A percentile compares a stretch with the other conserved stretches of the same genome.
phyloP scores from a whole-genome alignment of 2,888 invertebrate species.

The Congeria kusceri region DNA sequence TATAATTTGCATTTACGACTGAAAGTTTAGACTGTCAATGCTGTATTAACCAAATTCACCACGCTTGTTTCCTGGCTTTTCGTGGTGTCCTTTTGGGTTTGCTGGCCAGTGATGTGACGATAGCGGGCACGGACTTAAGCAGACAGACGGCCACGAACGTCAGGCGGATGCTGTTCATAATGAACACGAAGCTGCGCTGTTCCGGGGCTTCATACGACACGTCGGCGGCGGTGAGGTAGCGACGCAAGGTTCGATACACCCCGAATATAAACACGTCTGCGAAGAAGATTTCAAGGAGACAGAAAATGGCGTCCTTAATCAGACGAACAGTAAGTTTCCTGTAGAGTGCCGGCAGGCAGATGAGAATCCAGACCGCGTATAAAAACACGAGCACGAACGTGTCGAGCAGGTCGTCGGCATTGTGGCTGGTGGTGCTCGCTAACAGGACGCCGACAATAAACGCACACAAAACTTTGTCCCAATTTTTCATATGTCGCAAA shows the following conservation, averaged over 20 bases:
- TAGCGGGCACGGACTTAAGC: slow-evolving; percentile 27
- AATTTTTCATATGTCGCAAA: not conserved
- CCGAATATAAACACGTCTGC: slow-evolving; percentile 46
- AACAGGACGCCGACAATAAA: not conserved
- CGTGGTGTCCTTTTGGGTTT: not conserved
- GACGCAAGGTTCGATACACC: slow-evolving; percentile 29
- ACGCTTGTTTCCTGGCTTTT: slow-evolving; percentile 10
- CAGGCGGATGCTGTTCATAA: slow-evolving; percentile 41
- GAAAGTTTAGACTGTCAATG: too few relatives aligned
- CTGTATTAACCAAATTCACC: not conserved
- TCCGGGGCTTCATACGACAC: slow-evolving; percentile 30
- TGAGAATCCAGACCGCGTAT: slow-evolving; percentile 42
- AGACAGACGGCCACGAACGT: slow-evolving; percentile 32
- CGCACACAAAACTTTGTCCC: not conserved
- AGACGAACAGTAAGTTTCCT: slow-evolving; percentile 24
- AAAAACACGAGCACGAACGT: slow-evolving; percentile 36
- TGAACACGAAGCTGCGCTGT: slow-evolving; percentile 44
- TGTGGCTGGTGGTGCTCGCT: not conserved
- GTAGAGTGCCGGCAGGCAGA: slow-evolving; percentile 36
- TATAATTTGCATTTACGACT: too few relatives aligned
- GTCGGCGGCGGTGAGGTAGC: slow-evolving; percentile 5
- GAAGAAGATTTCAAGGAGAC: slow-evolving; percentile 26
- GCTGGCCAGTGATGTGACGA: slow-evolving; percentile 11
- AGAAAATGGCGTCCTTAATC: slow-evolving; percentile 26
- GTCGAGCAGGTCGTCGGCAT: slow-evolving; percentile 18